Conservation (phyloP, 2,113 vertebrate genomes). For the Stictonetta naevosa region DNA sequence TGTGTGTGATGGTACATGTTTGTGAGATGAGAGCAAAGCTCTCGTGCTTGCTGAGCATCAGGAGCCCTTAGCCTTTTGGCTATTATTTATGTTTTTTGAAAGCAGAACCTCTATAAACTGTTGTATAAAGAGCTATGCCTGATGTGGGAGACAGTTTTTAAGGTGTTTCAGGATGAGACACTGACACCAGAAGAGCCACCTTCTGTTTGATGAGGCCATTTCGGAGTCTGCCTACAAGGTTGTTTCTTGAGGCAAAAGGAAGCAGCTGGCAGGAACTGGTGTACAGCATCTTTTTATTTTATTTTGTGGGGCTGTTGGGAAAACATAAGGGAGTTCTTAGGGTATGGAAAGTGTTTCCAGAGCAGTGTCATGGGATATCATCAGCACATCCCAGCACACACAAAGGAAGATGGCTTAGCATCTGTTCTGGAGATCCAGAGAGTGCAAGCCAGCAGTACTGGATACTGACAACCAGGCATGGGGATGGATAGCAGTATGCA, state of each 20-base stretch:
- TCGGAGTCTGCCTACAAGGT: not conserved
- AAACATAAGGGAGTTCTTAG: not conserved
- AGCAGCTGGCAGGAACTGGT: conserved; percentile 9
- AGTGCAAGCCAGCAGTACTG: not conserved
- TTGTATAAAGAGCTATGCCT: not conserved
- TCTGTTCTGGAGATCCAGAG: not conserved
- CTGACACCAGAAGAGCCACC: not conserved
- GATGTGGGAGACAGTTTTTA: not conserved
- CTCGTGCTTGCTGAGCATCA: not conserved
- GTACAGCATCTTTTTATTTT: not conserved
- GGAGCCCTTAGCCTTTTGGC: not conserved
- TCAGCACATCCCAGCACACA: not conserved
- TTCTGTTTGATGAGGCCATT: not conserved
- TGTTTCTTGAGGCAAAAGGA: conserved; percentile 16
- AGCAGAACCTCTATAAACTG: not conserved
- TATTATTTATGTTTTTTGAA: not conserved
- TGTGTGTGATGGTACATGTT: fast-evolving
- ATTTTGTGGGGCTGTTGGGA: not conserved
- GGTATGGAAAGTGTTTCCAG: not conserved
- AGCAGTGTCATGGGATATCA: not conserved
- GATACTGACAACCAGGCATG: not conserved
- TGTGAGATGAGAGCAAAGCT: not conserved
- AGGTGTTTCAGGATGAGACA: not conserved
- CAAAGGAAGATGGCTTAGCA: not conserved
- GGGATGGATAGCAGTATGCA: not conserved